phyloP scores from a whole-genome alignment of 2,113 vertebrate genomes.

The Lepisosteus oculatus region DNA sequence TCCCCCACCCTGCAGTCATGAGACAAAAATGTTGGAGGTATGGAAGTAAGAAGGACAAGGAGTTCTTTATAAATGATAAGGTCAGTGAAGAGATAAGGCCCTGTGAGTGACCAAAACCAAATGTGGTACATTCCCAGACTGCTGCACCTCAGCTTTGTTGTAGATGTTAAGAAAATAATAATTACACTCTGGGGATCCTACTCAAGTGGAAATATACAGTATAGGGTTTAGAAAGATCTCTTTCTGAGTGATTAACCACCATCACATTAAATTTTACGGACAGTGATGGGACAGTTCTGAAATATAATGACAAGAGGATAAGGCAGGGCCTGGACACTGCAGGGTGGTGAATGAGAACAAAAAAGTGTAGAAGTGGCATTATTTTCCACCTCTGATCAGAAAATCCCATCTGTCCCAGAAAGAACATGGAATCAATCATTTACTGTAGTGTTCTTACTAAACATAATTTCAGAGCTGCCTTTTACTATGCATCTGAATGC shows the following conservation, averaged over 20 bases:
- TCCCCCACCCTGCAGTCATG: no score
- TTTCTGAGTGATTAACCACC: slow-evolving; percentile 15
- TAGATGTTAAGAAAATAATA: neutral
- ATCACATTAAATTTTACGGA: neutral
- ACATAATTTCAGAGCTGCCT: no score
- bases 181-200: neutral
- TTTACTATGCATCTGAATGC: no score
- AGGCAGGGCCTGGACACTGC: neutral
- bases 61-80: no score
- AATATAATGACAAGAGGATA: neutral
- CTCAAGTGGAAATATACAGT: neutral
- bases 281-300: neutral
- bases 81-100: no score
- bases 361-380: neutral
- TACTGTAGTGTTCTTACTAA: neutral
- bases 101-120: no score
- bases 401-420: neutral
- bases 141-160: no score
- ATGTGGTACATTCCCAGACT: no score
- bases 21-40: no score
- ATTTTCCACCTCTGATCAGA: slow-evolving; percentile 10
- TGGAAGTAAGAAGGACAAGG: no score
- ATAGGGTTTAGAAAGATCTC: neutral
- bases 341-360: neutral
- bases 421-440: neutral